These are phyloP conservation scores for Pristionchus maxplancki DNA, from an alignment of 2,888 invertebrate species.

Conservation along the genomic window DNA sequence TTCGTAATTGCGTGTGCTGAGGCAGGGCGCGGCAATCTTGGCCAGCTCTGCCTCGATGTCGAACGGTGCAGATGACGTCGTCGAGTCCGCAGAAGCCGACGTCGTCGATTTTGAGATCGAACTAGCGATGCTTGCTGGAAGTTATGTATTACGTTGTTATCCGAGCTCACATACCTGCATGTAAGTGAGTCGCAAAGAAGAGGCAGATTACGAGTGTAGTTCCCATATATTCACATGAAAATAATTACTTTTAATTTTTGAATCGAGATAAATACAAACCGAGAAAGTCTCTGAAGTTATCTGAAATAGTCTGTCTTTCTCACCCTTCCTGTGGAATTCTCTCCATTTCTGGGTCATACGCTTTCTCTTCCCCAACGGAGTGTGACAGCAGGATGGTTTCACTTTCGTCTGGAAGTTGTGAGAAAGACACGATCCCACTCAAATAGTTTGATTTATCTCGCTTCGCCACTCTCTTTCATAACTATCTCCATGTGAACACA, in stretches of 20 bases:
- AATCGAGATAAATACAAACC: too few relatives aligned
- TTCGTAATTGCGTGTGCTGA: slow-evolving; percentile 53
- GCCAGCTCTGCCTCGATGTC: slow-evolving; percentile 45
- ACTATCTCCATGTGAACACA: neutral
- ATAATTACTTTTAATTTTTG: neutral
- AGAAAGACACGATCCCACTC: neutral
- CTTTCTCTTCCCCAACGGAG: too few relatives aligned
- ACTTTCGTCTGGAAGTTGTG: neutral
- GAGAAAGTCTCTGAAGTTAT: too few relatives aligned
- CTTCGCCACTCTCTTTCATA: neutral
- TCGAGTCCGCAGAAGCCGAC: neutral
- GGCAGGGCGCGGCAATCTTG: slow-evolving; percentile 53
- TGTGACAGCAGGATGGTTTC: neutral
- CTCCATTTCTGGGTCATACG: too few relatives aligned
- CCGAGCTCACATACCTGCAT: neutral
- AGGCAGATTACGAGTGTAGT: neutral
- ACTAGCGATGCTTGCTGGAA: too few relatives aligned
- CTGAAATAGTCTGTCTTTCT: too few relatives aligned
- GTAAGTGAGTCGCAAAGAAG: neutral
- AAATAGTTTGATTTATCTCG: neutral
- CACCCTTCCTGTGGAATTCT: too few relatives aligned
- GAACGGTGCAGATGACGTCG: neutral
- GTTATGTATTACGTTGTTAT: neutral
- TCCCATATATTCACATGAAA: neutral
- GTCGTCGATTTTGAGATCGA: too few relatives aligned